Percentiles rank a stretch among this genome's conserved stretches.
phyloP scores from a whole-genome alignment of 2,113 vertebrate genomes.

The Coturnix japonica region DNA sequence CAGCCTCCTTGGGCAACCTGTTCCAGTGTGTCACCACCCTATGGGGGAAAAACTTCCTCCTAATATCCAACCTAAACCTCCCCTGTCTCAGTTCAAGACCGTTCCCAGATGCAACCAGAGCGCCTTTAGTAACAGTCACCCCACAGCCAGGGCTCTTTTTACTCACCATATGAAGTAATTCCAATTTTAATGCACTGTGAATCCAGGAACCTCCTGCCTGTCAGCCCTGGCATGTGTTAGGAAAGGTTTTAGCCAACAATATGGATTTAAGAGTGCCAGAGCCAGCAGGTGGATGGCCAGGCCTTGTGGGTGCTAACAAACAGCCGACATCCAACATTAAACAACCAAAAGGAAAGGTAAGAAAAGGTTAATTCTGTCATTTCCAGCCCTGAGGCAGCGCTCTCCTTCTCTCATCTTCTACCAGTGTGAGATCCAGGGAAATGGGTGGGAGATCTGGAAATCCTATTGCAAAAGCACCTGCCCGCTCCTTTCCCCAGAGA shows the following conservation, averaged over 20 bases:
- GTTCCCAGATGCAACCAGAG: not conserved
- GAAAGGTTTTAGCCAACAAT: not conserved
- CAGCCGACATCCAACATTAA: not conserved
- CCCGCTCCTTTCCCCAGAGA: slow-evolving; percentile 40
- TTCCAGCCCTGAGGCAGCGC: not conserved
- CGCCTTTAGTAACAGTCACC: not conserved
- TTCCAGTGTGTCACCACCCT: no score
- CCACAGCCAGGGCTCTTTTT: not conserved
- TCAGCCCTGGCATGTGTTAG: not conserved
- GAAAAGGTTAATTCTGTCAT: not conserved
- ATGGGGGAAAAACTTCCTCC: no score
- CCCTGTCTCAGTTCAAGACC: no score
- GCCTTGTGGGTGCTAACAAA: not conserved
- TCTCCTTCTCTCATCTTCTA: not conserved
- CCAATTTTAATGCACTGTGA: not conserved
- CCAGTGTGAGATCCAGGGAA: not conserved
- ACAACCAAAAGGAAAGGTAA: not conserved
- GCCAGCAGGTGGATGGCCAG: not conserved
- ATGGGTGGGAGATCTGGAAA: slow-evolving; percentile 65
- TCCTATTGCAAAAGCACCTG: slow-evolving; percentile 62
- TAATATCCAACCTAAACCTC: no score
- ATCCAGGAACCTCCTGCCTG: not conserved
- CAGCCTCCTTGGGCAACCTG: no score
- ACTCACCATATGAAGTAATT: not conserved
- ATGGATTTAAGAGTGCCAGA: not conserved